Percentiles rank a stretch among this genome's conserved stretches.
Conservation (phyloP, 2,888 invertebrate genomes). For the Aporophyla nigra region DNA sequence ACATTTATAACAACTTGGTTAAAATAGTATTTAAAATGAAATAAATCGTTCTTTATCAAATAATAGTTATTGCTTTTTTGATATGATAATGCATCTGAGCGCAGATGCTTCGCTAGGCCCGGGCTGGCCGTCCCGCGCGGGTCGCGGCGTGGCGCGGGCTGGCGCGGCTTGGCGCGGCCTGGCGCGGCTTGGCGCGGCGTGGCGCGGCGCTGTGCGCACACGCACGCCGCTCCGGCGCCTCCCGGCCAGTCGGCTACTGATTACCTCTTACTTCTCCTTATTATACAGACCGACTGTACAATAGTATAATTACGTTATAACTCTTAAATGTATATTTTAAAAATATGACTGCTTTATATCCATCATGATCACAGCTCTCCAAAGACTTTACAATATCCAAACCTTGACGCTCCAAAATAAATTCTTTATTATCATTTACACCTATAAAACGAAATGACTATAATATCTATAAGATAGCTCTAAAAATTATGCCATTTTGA, state of each 20-base stretch:
- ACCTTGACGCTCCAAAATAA: constrained; percentile 90
- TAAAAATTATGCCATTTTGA: constrained; percentile 91
- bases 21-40: constrained; percentile 89
- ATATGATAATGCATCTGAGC: constrained; percentile 87
- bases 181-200: constrained; percentile 25
- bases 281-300: constrained; percentile 78
- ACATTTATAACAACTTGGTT: constrained; percentile 90
- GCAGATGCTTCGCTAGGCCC: constrained; percentile 70
- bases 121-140: constrained; percentile 20
- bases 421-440: constrained; percentile 89
- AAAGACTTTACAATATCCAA: constrained; percentile 89
- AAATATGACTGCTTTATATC: constrained; percentile 91
- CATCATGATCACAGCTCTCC: constrained; percentile 91
- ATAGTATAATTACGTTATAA: constrained; percentile 87
- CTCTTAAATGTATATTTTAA: constrained; percentile 89
- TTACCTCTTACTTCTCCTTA: constrained; percentile 67
- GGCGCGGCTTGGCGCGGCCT: constrained; percentile 23
- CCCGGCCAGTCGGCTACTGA: constrained; percentile 57
- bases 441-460: constrained; percentile 91
- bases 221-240: background rate
- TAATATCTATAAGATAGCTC: constrained; percentile 89
- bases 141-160: constrained; percentile 23
- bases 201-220: constrained; percentile 29
- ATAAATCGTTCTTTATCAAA: constrained; percentile 87
- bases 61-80: constrained; percentile 91